Evolutionary conservation across 2,888 invertebrate genomes (phyloP), one percentile per base, ranked within the genome.

Genomic region (Melieria picta): DNA sequence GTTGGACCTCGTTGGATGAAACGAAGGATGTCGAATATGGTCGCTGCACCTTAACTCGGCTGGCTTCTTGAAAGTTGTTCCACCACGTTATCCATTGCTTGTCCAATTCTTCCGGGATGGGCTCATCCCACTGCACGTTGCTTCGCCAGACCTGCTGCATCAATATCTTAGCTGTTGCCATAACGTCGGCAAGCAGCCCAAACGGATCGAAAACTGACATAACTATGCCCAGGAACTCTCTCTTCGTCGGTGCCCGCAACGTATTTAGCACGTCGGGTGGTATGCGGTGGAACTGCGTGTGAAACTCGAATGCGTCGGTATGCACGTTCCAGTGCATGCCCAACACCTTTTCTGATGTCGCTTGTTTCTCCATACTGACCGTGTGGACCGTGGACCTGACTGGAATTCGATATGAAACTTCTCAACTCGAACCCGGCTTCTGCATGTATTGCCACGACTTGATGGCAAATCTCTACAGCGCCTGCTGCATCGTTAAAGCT

Each of bases 121-220:
- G 30, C 30, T 57, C 16, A 42, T 57, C 16, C 5, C 42, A 57
- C 16, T 30, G 6, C 30, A 57, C 10, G 30, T 57, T 57, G 42
- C 57, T 16, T 30, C 57, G 57, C 57, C 57, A 57, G 7, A 57
- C 57, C 30, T 7, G 16, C 42, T 57, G 16, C 57, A 57, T 57
- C 13, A 30, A 57, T 16, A 57, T 57, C 16, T 16, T 16, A 1
- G 16, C 16, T 16, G 16, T 16, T 16, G 16, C 16, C 16, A 16
- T 16, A 16, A 57, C 57, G 7, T 13, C 57, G 7, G 30, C 13
- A 42, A 57, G 16, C 57, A 57, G 57, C 5, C 13, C 57, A 42
- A 57, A 57, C 42, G 16, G 16, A 42, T 57, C 57, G 42, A 57
- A 57, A 57, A 57, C 57, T 30, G 13, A 16, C 16, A n/a, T n/a